These are phyloP conservation scores for honey bee (Apis mellifera) DNA, from an alignment of 1,140 invertebrate genomes.

Conservation along the genomic window Amel_HAv3.1 CM009939.2:5198501-5199000, in stretches of 20 bases:
- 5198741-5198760: neutral
- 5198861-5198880: slow-evolving; percentile 59
- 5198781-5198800: neutral
- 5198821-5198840: slow-evolving; percentile 24
- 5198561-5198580: too few relatives aligned
- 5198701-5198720: neutral
- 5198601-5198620: neutral
- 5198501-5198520: neutral
- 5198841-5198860: slow-evolving; percentile 52
- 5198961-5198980: slow-evolving; percentile 10
- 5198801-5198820: neutral
- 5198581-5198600: too few relatives aligned
- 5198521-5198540: too few relatives aligned
- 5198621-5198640: neutral
- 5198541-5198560: too few relatives aligned
- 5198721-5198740: neutral
- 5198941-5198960: slow-evolving; percentile 27
- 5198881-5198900: slow-evolving; percentile 55
- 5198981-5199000: slow-evolving; percentile 18
- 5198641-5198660: neutral
- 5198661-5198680: too few relatives aligned
- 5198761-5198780: neutral
- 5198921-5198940: slow-evolving; percentile 48
- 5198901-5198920: slow-evolving; percentile 51
- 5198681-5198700: neutral